A percentile compares a stretch with the other conserved stretches of the same genome.
These are phyloP conservation scores for Eupithecia tripunctaria DNA, from an alignment of 2,888 invertebrate species.

Conservation along the genomic window DNA sequence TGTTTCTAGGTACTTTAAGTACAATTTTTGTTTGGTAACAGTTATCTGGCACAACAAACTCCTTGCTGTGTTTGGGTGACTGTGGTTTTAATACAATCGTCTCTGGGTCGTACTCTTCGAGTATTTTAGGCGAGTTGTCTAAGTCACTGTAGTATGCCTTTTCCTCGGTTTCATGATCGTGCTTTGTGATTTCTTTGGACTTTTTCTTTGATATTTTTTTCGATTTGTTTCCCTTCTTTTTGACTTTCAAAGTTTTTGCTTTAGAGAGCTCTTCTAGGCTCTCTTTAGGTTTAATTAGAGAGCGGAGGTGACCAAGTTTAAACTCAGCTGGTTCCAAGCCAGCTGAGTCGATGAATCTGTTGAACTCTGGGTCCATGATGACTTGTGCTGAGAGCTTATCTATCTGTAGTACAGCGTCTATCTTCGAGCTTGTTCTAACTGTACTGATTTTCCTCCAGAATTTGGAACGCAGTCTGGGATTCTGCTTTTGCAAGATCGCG, in stretches of 20 bases:
- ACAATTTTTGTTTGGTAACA: conserved; percentile 60
- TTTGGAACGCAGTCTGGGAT: conserved; percentile 71
- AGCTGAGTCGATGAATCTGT: conserved; percentile 59
- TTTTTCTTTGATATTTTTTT: conserved; percentile 32
- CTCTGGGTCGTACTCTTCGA: conserved; percentile 46
- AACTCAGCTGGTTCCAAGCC: conserved; percentile 63
- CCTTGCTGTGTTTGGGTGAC: conserved; percentile 38
- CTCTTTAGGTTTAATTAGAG: conserved; percentile 63
- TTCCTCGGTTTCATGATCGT: conserved; percentile 18
- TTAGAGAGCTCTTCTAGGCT: conserved; percentile 60
- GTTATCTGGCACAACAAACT: conserved; percentile 43
- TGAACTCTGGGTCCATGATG: conserved; percentile 63
- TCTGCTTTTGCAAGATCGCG: conserved; percentile 63
- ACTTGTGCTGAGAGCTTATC: conserved; percentile 76
- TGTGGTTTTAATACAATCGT: conserved; percentile 48
- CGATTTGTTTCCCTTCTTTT: conserved; percentile 26
- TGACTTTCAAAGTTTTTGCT: conserved; percentile 24
- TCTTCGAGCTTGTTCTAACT: conserved; percentile 57
- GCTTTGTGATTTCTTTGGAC: conserved; percentile 28
- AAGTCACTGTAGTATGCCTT: conserved; percentile 40
- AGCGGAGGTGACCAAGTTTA: conserved; percentile 70
- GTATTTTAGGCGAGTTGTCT: conserved; percentile 43
- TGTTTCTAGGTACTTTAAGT: conserved; percentile 64
- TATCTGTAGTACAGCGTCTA: conserved; percentile 72
- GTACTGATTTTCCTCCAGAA: conserved; percentile 75